Base-by-base conservation (phyloP, 2,113 vertebrate species). In the Pseudorasbora parva region DNA sequence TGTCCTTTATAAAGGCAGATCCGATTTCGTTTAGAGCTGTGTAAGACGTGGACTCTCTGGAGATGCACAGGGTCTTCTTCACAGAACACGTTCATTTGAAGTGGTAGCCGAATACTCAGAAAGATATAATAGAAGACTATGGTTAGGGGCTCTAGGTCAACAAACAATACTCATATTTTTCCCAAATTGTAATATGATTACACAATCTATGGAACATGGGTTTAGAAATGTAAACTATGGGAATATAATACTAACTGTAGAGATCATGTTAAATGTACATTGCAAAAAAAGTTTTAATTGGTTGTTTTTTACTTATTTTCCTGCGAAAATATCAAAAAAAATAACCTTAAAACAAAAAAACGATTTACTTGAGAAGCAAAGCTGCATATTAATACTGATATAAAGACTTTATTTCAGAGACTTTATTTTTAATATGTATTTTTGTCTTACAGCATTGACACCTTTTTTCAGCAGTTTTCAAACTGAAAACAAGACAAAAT, bases 61-160 rank as follows among this genome's bases (percentile, higher is more conserved):
- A 90, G 78, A 90, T 90, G 89, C 89, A 81, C 19, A 25, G 80
- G 82, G 85, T 90, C 88, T 88, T 91, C 87, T 93, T 92, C 86
- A 83, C 79, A 85, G 77, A 88, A 77, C 75, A 62, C 47, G 10
- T 81, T 89, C 66, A 23, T 82, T 86, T 82, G 71, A 88, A 84
- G 89, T 86, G 79, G 87, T 88, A 89, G 78, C 71, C 82, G 83
- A 81, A 87, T 82, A 84, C 89, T 79, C 33, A 77, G 27, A 47
- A 23, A 78, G 71, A 37, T 81, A 89, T 89, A 90, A 88, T 79
- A 82, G 87, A 75, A 88, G 80, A 86, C 87, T 87, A 84, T 33
- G 86, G 85, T 60, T 89, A 84, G 88, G 90, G 90, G 86, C 72
- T 80, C 87, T 78, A 88, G 57, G 84, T 88, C 78, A 60, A 69